Base-by-base conservation (phyloP, 1,140 invertebrate genomes). In the Pseudomyrmex cubaensis region DNA sequence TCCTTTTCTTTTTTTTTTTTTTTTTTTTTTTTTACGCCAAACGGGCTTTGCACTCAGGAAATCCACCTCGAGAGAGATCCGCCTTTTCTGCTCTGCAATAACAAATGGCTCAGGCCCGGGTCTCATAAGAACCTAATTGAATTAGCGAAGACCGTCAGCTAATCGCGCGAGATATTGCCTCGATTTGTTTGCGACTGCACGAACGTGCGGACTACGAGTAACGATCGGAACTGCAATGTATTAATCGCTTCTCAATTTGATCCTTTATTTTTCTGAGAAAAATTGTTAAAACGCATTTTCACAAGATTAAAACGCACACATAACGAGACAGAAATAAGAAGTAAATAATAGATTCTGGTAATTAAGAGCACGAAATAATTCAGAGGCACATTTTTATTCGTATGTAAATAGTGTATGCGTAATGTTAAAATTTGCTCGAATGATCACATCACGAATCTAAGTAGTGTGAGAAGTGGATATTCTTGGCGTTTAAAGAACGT, bases 41-140 rank as follows among this genome's bases (percentile, higher is more conserved):
- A 56, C 69, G 62, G 25, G 54, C 57, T 76, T 57, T 25, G 74
- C 82, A 59, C 83, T 78, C 85, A 63, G 44, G 46, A 48, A 61
- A 87, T 84, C 73, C 64, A 69, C 82, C 82, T 66, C 80, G 54
- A 20, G 59, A 72, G 67, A 72, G 67, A 61, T 77, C 83, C 63
- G 57, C 72, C 82, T 83, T 87, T 86, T 84, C 75, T 46, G 57
- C 73, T 64, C 61, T 56, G 46, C 52, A 69, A 70, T 87, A 87
- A 87, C 67, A 87, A 87, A 87, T 87, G 75, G 64, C 63, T 44
- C 35, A 67, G 46, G 74, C 61, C 61, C 52, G 67, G 57, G 20
- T 84, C 86, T 87, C 73, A 84, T 87, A 80, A 84, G 75, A 84
- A 73, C 50, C 70, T 87, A 87, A 87, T 87, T 87, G 85, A 87